Conservation (phyloP, 2,113 vertebrate genomes). For the Oreotrochilus melanogaster region DNA sequence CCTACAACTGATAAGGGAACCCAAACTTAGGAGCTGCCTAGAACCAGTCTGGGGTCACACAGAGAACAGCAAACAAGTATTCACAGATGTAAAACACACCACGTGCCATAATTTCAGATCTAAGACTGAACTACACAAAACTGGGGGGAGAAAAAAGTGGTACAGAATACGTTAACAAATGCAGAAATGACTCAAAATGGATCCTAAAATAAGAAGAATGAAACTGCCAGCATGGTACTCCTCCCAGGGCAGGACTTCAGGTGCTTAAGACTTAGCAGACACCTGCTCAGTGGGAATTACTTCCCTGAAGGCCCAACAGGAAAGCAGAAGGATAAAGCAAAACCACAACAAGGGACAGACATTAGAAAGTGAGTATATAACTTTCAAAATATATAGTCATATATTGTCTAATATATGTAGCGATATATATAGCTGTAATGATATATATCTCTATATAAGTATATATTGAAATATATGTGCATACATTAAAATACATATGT, state of each 20-base stretch:
- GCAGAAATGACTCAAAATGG: background rate
- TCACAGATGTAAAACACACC: background rate
- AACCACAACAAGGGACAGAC: background rate
- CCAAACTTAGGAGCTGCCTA: background rate
- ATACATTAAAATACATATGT: background rate
- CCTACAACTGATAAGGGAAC: background rate
- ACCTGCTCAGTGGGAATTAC: background rate
- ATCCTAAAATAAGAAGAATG: background rate
- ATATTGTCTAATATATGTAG: background rate
- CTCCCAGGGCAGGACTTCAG: background rate
- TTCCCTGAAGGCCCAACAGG: background rate
- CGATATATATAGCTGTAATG: background rate
- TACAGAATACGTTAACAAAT: background rate
- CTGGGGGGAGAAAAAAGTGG: rapidly evolving
- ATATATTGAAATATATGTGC: background rate
- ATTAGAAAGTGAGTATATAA: background rate
- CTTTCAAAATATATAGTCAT: background rate
- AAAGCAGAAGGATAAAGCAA: background rate
- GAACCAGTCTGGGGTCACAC: background rate
- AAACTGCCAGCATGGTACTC: background rate
- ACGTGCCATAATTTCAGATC: background rate
- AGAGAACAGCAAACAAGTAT: background rate
- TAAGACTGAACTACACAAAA: background rate
- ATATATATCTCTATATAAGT: background rate
- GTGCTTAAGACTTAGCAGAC: background rate